Base-by-base conservation (phyloP, 2,888 invertebrate species). In the Trisateles emortualis region DNA sequence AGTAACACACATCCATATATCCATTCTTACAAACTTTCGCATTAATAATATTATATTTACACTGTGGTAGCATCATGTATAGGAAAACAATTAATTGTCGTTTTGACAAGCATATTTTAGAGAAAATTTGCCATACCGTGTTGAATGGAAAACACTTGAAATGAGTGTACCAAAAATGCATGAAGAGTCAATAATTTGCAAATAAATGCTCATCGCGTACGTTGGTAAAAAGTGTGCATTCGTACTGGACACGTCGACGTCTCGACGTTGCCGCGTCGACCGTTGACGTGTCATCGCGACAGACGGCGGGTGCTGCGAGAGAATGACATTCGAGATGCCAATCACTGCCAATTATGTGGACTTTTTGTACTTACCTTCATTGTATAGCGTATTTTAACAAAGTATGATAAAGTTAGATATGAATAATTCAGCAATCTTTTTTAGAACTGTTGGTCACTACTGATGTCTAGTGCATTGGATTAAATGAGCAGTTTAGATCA, bases 151-250 rank as follows among this genome's bases (percentile, higher is more conserved):
- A 26, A 8, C 26, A 26, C 8, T 8, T 2, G 2, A 8, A 33
- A 14, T 8, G 33, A 6, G 14, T 14, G 11, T 30, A 30, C n/a
- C 14, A 14, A 33, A 33, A 33, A 33, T 13, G 33, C 33, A 16
- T 14, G 14, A 6, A 11, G 14, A 9, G 14, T 14, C 13, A 13
- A 33, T 33, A 36, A 51, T 45, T 55, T 58, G 41, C 33, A 48
- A 68, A 64, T 64, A 64, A 55, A 68, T 68, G 64, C 42, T 35
- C 52, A 52, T 29, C 64, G 52, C 52, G 52, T 48, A 40, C 38
- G 8, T 5, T 14, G 14, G 32, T 54, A 65, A 67, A 64, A 64
- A 47, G 22, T 14, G 36, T 41, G 16, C 30, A 24, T 48, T 22
- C 47, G 68, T 58, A 51, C 35, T 47, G 52, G 50, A 48, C 59